Conservation (phyloP, 2,797 vertebrate genomes). For the Sebastes diaconus region DNA sequence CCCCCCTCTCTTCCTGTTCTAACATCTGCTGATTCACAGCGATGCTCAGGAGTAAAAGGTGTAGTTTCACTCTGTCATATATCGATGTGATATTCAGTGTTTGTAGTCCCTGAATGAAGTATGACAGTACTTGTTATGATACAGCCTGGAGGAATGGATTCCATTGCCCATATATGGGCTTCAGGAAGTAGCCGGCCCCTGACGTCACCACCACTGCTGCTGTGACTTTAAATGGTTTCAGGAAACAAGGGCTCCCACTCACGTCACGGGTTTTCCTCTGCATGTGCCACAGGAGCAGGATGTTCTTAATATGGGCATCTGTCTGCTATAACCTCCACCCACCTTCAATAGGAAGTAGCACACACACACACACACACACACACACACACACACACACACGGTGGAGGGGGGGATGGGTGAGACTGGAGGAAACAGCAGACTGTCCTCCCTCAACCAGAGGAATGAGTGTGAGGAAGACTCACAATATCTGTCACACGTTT, state of each 20-base stretch:
- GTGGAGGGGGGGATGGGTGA: constrained; percentile 56
- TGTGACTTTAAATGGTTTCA: constrained; percentile 77
- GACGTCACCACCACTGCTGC: constrained; percentile 52
- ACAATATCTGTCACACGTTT: background rate
- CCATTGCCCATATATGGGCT: constrained; percentile 69
- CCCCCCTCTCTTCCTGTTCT: background rate
- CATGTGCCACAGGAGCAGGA: constrained; percentile 67
- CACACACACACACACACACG: background rate
- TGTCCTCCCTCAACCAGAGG: background rate
- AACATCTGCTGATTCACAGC: background rate
- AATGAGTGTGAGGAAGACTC: background rate
- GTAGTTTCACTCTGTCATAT: background rate
- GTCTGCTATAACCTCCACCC: background rate
- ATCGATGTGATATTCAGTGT: background rate
- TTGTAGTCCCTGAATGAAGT: background rate
- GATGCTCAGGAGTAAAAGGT: background rate
- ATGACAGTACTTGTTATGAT: background rate
- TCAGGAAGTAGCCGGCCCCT: constrained; percentile 51
- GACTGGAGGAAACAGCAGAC: constrained; percentile 14
- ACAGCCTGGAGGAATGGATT: background rate
- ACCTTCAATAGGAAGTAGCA: constrained; percentile 55
- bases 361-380: background rate
- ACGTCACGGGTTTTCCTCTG: constrained; percentile 80
- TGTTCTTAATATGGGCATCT: constrained; percentile 79
- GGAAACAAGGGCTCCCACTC: constrained; percentile 76